Evolutionary conservation across 2,888 invertebrate genomes (phyloP).

Genomic region (Acrobasis repandana): DNA sequence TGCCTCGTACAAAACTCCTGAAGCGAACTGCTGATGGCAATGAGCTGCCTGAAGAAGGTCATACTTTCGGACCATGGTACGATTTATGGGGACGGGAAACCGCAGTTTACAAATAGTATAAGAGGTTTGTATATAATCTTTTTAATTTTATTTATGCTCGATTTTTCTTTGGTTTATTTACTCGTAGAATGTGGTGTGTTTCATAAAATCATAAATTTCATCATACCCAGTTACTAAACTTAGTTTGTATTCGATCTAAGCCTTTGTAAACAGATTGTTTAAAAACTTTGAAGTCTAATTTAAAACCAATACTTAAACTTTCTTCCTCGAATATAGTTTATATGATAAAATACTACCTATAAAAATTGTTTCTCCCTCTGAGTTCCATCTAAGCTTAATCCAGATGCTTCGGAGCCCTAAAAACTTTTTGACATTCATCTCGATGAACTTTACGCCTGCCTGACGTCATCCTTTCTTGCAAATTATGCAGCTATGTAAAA

Average conservation of each 20-base stretch:
- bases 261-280: too few relatives aligned
- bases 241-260: neutral
- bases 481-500: too few relatives aligned
- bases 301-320: too few relatives aligned
- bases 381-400: too few relatives aligned
- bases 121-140: constrained; percentile 49
- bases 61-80: constrained; percentile 94
- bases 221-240: neutral
- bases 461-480: too few relatives aligned
- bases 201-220: neutral
- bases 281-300: too few relatives aligned
- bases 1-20: constrained; percentile 88
- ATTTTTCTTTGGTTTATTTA: constrained; percentile 24
- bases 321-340: too few relatives aligned
- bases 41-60: constrained; percentile 83
- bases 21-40: constrained; percentile 79
- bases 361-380: too few relatives aligned
- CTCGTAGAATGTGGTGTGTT: neutral
- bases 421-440: too few relatives aligned
- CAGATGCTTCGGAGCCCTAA: too few relatives aligned
- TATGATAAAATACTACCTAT: too few relatives aligned
- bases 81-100: constrained; percentile 92
- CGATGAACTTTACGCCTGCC: too few relatives aligned
- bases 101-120: constrained; percentile 82
- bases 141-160: constrained; percentile 33